Percentiles rank a stretch among this genome's conserved stretches.
Conservation (phyloP, 2,113 vertebrate species). For the Crocuta crocuta region DNA sequence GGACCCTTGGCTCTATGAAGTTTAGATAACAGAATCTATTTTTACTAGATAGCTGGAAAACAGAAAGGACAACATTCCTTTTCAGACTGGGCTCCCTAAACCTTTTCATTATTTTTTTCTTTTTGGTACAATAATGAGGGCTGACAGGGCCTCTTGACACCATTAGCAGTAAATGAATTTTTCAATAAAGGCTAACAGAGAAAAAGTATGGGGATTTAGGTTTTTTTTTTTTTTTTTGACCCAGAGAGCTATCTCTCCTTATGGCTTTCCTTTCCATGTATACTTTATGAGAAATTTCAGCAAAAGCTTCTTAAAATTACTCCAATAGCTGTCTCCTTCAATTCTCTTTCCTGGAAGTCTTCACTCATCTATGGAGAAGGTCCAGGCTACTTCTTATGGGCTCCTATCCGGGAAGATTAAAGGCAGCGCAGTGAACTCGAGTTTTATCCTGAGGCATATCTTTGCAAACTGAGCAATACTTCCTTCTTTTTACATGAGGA, state of each 20-base stretch:
- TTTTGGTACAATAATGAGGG: slow-evolving; percentile 36
- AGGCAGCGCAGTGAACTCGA: not conserved
- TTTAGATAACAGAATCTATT: slow-evolving; percentile 40
- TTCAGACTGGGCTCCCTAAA: slow-evolving; percentile 25
- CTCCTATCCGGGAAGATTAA: not conserved
- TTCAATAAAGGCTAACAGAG: slow-evolving; percentile 62
- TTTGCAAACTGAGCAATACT: not conserved
- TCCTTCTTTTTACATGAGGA: slow-evolving; percentile 4
- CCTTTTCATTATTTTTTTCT: slow-evolving; percentile 32
- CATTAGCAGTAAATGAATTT: slow-evolving; percentile 53
- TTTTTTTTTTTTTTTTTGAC: slow-evolving; percentile 52
- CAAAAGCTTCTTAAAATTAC: slow-evolving; percentile 44
- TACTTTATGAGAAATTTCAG: slow-evolving; percentile 51
- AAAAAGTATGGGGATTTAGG: slow-evolving; percentile 27
- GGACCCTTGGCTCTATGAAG: not conserved
- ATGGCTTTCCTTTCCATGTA: slow-evolving; percentile 26
- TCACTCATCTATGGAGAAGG: not conserved
- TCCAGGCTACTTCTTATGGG: not conserved
- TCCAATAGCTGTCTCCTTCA: slow-evolving; percentile 28
- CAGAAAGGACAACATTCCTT: slow-evolving; percentile 31
- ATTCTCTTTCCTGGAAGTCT: not conserved
- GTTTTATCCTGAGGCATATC: not conserved
- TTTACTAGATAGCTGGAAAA: slow-evolving; percentile 17
- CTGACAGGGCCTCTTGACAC: slow-evolving; percentile 24
- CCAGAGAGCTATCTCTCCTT: not conserved